Evolutionary conservation across 2,888 invertebrate species (phyloP).

Genomic region (Azorinus chamasolen): DNA sequence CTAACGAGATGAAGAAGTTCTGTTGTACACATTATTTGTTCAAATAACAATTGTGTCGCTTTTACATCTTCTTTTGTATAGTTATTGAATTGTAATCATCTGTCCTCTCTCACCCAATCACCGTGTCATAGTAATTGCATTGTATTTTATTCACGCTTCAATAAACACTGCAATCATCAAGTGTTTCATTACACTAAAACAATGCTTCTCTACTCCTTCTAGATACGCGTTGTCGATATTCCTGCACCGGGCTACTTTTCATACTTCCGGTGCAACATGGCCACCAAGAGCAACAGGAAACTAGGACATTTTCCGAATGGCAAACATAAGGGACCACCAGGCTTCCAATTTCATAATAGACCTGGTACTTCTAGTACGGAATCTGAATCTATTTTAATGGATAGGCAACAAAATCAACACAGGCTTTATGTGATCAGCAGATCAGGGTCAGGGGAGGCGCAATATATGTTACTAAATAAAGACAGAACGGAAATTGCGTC

Average conservation of each 20-base stretch:
- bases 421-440: constrained; percentile 77
- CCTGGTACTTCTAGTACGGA: not conserved
- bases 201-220: too few species aligned
- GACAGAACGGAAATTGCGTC: constrained; percentile 66
- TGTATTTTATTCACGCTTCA: too few species aligned
- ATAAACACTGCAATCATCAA: too few species aligned
- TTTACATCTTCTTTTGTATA: too few species aligned
- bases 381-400: constrained; percentile 15
- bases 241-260: not conserved
- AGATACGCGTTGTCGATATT: too few species aligned
- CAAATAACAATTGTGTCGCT: too few species aligned
- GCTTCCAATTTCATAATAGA: not conserved
- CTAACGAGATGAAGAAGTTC: too few species aligned
- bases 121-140: too few species aligned
- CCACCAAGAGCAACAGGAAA: constrained; percentile 7
- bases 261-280: constrained; percentile 10
- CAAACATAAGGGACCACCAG: not conserved
- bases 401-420: constrained; percentile 61
- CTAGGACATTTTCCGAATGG: not conserved
- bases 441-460: constrained; percentile 76
- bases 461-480: constrained; percentile 72
- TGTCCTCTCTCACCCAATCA: too few species aligned
- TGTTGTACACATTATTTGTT: too few species aligned
- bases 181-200: too few species aligned
- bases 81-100: too few species aligned